A percentile compares a stretch with the other conserved stretches of the same genome.
Evolutionary conservation across 2,113 vertebrate species (phyloP).

Genomic region (Vanacampus margaritifer): DNA sequence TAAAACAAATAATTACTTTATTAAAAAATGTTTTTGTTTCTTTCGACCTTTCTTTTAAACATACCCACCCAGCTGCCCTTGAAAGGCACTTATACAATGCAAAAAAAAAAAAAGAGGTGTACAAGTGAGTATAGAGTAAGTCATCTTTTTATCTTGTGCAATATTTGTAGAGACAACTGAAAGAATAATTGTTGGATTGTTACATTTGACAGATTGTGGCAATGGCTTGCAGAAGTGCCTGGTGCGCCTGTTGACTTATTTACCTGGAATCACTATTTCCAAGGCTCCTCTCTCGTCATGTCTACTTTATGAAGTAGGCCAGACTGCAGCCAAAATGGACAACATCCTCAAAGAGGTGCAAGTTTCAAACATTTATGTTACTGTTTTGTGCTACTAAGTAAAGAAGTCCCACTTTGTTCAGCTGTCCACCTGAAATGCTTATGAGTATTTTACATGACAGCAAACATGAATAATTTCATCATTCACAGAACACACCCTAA

Average conservation of each 20-base stretch:
- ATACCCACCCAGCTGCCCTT: no score
- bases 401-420: no score
- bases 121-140: no score
- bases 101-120: not conserved
- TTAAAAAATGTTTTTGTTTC: no score
- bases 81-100: not conserved
- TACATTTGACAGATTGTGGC: constrained; percentile 64
- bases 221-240: constrained; percentile 69
- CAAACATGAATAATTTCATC: not conserved
- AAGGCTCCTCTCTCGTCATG: constrained; percentile 62
- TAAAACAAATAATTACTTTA: no score
- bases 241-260: constrained; percentile 85
- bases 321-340: constrained; percentile 80
- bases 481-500: no score
- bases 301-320: constrained; percentile 79
- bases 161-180: not conserved
- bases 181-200: constrained; percentile 1
- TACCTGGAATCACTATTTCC: constrained; percentile 79
- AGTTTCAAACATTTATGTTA: not conserved
- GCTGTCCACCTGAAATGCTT: not conserved
- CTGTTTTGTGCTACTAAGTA: no score
- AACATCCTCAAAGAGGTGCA: constrained; percentile 77
- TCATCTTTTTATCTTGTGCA: not conserved
- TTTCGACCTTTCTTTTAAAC: no score
- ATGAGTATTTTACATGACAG: not conserved